These are phyloP conservation scores for Acleris sparsana DNA, from an alignment of 2,888 invertebrate genomes.

Conservation along the genomic window DNA sequence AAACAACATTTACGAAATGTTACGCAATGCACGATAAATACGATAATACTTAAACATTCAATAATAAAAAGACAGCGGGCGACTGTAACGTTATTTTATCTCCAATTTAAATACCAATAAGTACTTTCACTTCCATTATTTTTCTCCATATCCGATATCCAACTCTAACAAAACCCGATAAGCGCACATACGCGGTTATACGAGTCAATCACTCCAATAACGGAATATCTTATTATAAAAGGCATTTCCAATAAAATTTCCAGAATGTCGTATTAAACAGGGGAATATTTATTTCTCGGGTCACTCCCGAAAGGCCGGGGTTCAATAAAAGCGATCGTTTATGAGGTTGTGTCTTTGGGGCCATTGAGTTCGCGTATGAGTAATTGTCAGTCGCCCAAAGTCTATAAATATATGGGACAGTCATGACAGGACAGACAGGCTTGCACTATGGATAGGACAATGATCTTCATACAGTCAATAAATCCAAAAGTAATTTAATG, in stretches of 20 bases:
- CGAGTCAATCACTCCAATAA: conserved; percentile 28
- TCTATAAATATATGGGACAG: not conserved
- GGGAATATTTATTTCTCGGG: conserved; percentile 44
- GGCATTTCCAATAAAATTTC: conserved; percentile 45
- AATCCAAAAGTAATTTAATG: no score
- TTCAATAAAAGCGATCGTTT: conserved; percentile 32
- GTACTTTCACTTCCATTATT: conserved; percentile 29
- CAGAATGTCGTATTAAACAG: conserved; percentile 38
- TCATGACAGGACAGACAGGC: no score
- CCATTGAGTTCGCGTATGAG: conserved; percentile 10
- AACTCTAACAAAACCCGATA: conserved; percentile 12
- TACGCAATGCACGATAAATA: conserved; percentile 20
- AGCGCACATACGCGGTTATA: not conserved
- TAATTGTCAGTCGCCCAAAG: not conserved
- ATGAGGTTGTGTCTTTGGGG: conserved; percentile 10
- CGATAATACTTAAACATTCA: conserved; percentile 15
- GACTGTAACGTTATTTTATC: not conserved
- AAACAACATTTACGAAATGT: conserved; percentile 3
- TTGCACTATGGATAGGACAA: no score
- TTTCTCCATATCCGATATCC: conserved; percentile 6
- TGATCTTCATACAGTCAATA: no score
- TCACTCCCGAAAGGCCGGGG: conserved; percentile 31
- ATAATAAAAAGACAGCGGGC: conserved; percentile 29
- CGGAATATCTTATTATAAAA: conserved; percentile 27
- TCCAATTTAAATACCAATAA: conserved; percentile 26